Conservation (phyloP, 2,888 invertebrate genomes). For the Girardia tigrina region DNA sequence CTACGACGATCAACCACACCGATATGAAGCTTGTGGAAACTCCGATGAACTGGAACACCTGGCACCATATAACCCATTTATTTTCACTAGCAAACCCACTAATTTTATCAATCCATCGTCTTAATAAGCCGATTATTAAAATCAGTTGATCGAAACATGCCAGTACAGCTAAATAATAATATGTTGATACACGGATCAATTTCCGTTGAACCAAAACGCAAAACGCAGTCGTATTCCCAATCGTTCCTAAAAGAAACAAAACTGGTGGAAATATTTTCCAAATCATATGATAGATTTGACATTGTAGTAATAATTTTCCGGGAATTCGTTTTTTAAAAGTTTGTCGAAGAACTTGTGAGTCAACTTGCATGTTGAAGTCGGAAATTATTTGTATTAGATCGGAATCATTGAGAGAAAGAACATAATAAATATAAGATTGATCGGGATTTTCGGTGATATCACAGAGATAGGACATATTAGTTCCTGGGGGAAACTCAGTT, state of each 20-base stretch:
- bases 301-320: background rate
- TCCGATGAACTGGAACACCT: conserved; percentile 40
- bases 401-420: background rate
- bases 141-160: conserved; percentile 44
- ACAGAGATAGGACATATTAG: background rate
- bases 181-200: conserved; percentile 43
- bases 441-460: background rate
- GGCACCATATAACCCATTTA: conserved; percentile 42
- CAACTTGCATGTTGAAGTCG: background rate
- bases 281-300: conserved; percentile 18
- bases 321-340: background rate
- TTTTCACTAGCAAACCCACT: conserved; percentile 40
- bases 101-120: conserved; percentile 45
- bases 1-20: conserved; percentile 46
- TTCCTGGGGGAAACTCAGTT: background rate
- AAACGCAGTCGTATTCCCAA: conserved; percentile 45
- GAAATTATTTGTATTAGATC: background rate
- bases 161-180: conserved; percentile 43
- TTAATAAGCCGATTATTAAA: conserved; percentile 42
- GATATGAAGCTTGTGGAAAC: conserved; percentile 44
- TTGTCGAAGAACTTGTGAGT: background rate
- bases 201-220: conserved; percentile 42
- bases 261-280: conserved; percentile 28
- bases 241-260: conserved; percentile 40
- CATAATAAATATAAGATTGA: background rate